Percentiles rank a stretch among this genome's conserved stretches.
phyloP scores from a whole-genome alignment of 2,797 vertebrate genomes.

The Catostomus latipinnis region DNA sequence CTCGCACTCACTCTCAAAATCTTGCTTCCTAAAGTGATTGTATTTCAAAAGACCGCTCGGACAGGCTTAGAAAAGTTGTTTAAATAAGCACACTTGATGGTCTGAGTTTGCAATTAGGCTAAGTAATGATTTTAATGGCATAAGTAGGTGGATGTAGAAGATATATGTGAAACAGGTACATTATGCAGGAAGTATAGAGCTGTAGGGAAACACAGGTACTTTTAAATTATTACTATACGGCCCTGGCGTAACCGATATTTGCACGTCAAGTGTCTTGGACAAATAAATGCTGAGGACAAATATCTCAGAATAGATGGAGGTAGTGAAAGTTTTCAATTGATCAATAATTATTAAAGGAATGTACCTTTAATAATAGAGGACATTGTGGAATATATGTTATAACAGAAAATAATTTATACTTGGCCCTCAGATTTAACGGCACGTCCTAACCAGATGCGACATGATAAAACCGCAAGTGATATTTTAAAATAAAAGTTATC shows the following conservation, averaged over 20 bases:
- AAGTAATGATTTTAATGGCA: conserved; percentile 52
- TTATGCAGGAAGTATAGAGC: conserved; percentile 34
- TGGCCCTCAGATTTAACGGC: no score
- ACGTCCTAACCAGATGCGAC: no score
- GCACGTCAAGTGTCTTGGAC: no score
- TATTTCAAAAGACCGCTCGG: conserved; percentile 61
- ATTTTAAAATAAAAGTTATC: no score
- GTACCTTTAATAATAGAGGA: no score
- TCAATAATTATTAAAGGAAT: no score
- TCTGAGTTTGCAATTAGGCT: conserved; percentile 55
- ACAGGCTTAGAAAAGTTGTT: conserved; percentile 43
- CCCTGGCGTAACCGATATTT: neutral
- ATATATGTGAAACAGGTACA: conserved; percentile 35
- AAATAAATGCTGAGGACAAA: no score
- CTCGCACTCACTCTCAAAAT: conserved; percentile 52
- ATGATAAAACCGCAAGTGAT: no score
- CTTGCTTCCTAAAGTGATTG: conserved; percentile 60
- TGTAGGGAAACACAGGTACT: conserved; percentile 41
- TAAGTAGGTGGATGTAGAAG: conserved; percentile 48
- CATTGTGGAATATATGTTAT: no score
- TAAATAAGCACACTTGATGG: conserved; percentile 63
- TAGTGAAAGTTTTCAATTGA: no score
- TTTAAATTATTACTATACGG: conserved; percentile 39
- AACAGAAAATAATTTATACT: no score
- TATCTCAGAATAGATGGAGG: no score